Conservation (phyloP, 1,140 invertebrate species). For the Drosophila malerkotliana region DNA sequence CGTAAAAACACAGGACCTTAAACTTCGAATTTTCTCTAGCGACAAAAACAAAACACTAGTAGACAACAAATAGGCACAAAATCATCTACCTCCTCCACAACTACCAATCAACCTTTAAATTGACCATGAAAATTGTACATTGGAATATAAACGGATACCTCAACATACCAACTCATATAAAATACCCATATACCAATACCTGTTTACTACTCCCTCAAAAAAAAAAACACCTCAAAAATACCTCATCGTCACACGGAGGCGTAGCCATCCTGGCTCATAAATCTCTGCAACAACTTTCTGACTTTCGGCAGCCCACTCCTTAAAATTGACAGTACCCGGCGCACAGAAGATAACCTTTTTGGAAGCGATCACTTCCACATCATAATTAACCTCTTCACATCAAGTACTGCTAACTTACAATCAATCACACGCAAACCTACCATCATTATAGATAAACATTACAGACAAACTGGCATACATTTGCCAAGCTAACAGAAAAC, state of each 20-base stretch:
- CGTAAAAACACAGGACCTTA: conserved; percentile 16
- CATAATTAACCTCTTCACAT: conserved; percentile 24
- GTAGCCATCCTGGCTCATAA: no score
- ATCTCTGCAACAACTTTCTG: neutral
- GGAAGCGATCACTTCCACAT: conserved; percentile 25
- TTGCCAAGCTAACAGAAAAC: no score
- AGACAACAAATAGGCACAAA: neutral
- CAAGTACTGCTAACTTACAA: neutral
- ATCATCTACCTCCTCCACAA: conserved; percentile 4
- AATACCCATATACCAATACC: no score
- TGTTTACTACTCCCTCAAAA: no score
- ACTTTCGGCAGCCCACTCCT: conserved; percentile 25
- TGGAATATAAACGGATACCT: conserved; percentile 11
- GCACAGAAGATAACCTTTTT: conserved; percentile 22
- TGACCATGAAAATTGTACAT: conserved; percentile 5
- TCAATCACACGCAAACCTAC: no score
- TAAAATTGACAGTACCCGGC: conserved; percentile 29
- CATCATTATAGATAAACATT: no score
- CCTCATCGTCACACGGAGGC: no score
- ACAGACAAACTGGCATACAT: no score
- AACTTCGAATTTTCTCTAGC: conserved; percentile 9
- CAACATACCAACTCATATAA: neutral
- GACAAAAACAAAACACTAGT: conserved; percentile 16
- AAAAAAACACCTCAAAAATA: no score
- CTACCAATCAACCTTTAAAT: conserved; percentile 2